These are phyloP conservation scores for Linnaemya tessellans DNA, from an alignment of 2,888 invertebrate genomes.

Conservation along the genomic window DNA sequence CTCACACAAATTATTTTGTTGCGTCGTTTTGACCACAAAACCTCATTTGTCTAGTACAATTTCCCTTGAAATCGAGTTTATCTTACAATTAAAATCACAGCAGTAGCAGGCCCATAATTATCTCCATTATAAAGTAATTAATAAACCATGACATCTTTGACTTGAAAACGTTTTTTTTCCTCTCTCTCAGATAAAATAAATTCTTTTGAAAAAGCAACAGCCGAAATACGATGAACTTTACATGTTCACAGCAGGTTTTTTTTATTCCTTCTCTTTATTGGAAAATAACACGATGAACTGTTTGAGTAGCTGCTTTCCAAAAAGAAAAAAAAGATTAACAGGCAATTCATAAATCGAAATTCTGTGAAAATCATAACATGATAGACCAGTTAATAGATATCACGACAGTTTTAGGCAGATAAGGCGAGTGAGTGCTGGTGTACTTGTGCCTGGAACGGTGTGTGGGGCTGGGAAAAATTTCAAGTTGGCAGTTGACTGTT, in stretches of 20 bases:
- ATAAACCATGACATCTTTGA: constrained; percentile 68
- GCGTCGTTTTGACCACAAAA: constrained; percentile 48
- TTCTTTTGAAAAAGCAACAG: constrained; percentile 56
- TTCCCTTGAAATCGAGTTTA: constrained; percentile 62
- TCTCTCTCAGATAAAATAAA: constrained; percentile 32
- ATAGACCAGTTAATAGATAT: constrained; percentile 70
- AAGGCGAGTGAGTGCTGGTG: constrained; percentile 2
- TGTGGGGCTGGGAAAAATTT: constrained; percentile 45
- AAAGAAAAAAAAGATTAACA: constrained; percentile 26
- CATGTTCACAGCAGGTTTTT: constrained; percentile 65
- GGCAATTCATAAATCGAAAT: constrained; percentile 56
- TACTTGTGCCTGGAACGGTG: constrained; percentile 4
- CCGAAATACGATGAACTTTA: constrained; percentile 63
- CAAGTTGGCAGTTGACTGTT: constrained; percentile 11
- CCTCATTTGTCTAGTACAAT: constrained; percentile 1
- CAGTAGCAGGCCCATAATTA: constrained; percentile 69
- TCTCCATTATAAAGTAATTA: constrained; percentile 72
- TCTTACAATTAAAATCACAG: constrained; percentile 66
- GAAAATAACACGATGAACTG: constrained; percentile 28
- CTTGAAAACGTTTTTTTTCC: constrained; percentile 19
- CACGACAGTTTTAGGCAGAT: constrained; percentile 47
- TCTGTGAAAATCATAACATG: constrained; percentile 70
- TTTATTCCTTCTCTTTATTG: constrained; percentile 2
- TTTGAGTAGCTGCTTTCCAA: constrained; percentile 57
- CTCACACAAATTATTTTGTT: constrained; percentile 47